Evolutionary conservation across 1,140 invertebrate genomes (phyloP).

Genomic region (Heliconius melpomene): DNA sequence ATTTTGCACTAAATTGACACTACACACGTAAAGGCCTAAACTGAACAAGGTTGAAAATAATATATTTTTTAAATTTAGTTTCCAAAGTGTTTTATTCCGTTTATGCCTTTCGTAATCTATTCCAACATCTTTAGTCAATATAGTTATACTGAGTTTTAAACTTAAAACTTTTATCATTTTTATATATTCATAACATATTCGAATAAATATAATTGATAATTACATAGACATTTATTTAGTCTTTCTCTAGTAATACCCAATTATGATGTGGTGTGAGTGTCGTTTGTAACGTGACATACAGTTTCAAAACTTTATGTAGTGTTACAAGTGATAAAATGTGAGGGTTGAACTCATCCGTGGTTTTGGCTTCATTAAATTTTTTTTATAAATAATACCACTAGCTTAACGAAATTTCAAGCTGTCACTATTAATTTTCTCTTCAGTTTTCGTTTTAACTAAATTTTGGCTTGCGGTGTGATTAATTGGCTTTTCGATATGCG

Average conservation of each 20-base stretch:
- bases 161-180: neutral
- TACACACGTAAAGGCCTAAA: constrained; percentile 7
- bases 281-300: constrained; percentile 17
- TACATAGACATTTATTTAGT: neutral
- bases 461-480: constrained; percentile 80
- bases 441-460: constrained; percentile 71
- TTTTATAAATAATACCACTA: constrained; percentile 76
- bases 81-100: neutral
- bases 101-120: neutral
- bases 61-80: neutral
- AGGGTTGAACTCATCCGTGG: constrained; percentile 72
- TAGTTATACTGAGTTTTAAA: neutral
- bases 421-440: constrained; percentile 77
- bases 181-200: neutral
- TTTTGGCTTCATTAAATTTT: constrained; percentile 79
- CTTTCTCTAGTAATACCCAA: constrained; percentile 22
- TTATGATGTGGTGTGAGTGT: constrained; percentile 35
- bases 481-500: constrained; percentile 70
- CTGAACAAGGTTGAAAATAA: neutral
- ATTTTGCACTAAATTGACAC: constrained; percentile 8
- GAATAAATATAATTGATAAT: neutral
- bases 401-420: constrained; percentile 78
- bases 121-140: neutral
- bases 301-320: constrained; percentile 4
- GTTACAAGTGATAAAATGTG: constrained; percentile 19